Base-by-base conservation (phyloP, 2,888 invertebrate genomes). In the Sinohyriopsis cumingii region DNA sequence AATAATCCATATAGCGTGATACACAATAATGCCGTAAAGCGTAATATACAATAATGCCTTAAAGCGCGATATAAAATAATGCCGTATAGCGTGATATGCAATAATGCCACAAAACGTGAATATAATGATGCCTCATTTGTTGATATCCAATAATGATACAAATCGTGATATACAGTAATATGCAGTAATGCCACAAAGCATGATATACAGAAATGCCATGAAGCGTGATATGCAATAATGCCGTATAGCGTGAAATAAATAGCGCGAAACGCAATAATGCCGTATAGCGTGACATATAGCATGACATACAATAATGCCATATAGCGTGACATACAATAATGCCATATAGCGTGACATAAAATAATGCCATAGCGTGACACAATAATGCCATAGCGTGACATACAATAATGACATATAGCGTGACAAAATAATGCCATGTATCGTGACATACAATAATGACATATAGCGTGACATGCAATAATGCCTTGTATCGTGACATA, bases 81-180 rank as follows among this genome's bases (percentile, higher is more conserved):
- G 28, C 5, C 7, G n/a, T 22, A 63, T 0, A 63, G 22, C 5
- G 54, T n/a, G 24, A 54, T 9, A 22, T 12, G 0, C 22, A 18
- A 63, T 63, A 28, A 5, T 20, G 61, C 61, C n/a, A 33, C 2
- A 33, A 9, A 33, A 9, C 9, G 33, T 33, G 33, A 9, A 33
- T 33, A 6, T 9, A 33, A 33, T 33, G 9, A 33, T 9, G 28
- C 28, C 28, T n/a, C 25, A 25, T 25, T 3, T 25, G 25, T 4
- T 25, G 25, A 3, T 25, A 85, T 81, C 0, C 85, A 84, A 83
- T 85, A 79, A 7, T 76, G 77, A 67, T 59, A 59, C 25, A 57
- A 54, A 67, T 19, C 20, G 28, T 22, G 1, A 3, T 4, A 6
- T 33, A 19, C 5, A 22, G 15, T 15, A 22, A 20, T 20, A 25